phyloP scores from a whole-genome alignment of 2,888 invertebrate genomes.

The Agrenia bidenticulata region DNA sequence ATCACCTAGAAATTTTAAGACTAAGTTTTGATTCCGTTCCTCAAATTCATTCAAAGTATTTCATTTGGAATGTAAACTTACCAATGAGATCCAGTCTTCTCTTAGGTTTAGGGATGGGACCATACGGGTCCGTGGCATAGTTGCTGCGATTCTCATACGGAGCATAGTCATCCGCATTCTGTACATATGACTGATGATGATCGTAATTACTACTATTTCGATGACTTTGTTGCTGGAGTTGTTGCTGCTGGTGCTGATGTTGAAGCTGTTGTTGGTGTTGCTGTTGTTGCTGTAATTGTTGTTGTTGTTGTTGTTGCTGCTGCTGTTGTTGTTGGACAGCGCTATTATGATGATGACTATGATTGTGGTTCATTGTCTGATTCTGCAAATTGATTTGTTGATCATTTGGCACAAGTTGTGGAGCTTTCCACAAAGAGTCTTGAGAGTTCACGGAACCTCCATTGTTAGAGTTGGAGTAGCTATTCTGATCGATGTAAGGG shows the following conservation, averaged over 20 bases:
- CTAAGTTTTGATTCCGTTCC: background rate
- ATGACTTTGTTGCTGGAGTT: slow-evolving; percentile 38
- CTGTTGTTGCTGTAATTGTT: slow-evolving; percentile 28
- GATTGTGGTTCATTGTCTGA: background rate
- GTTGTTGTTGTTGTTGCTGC: slow-evolving; percentile 42
- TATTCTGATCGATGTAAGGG: slow-evolving; percentile 74
- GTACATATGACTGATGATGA: slow-evolving; percentile 48
- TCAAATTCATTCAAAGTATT: background rate
- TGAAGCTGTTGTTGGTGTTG: slow-evolving; percentile 46
- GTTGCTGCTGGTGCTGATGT: slow-evolving; percentile 64
- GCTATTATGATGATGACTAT: slow-evolving; percentile 7
- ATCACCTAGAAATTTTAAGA: slow-evolving; percentile 61
- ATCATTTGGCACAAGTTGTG: slow-evolving; percentile 49
- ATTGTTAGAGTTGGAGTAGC: slow-evolving; percentile 89
- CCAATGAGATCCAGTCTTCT: slow-evolving; percentile 85
- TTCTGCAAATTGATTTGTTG: slow-evolving; percentile 32
- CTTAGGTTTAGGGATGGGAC: slow-evolving; percentile 85
- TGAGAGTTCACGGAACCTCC: slow-evolving; percentile 94
- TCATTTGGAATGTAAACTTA: slow-evolving; percentile 63
- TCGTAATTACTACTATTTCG: slow-evolving; percentile 50
- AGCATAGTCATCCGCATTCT: slow-evolving; percentile 49
- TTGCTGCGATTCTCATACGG: slow-evolving; percentile 53
- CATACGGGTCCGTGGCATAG: slow-evolving; percentile 70
- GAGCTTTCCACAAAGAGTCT: slow-evolving; percentile 82
- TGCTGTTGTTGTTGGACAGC: slow-evolving; percentile 35